Conservation (phyloP, 2,113 vertebrate genomes). For the Gallinago media region DNA sequence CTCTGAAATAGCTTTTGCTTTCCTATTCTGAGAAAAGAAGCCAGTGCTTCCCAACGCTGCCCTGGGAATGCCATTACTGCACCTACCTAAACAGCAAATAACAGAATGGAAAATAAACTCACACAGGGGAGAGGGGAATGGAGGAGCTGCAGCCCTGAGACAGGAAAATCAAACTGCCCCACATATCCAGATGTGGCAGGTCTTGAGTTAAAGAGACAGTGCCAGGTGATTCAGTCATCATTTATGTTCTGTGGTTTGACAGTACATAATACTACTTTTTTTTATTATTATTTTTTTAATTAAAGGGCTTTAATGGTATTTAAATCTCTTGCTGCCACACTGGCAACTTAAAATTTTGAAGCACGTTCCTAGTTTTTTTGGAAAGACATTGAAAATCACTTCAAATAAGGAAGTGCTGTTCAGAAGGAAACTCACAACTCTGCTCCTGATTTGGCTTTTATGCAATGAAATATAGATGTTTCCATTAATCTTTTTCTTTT, state of each 20-base stretch:
- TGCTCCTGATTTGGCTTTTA: conserved; percentile 1
- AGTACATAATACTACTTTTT: not conserved
- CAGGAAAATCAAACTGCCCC: not conserved
- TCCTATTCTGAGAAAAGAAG: not conserved
- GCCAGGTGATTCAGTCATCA: conserved; percentile 18
- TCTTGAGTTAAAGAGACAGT: not conserved
- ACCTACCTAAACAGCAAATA: conserved; percentile 34
- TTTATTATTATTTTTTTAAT: not conserved
- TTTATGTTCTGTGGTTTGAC: not conserved
- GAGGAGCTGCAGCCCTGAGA: not conserved
- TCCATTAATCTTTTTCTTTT: not conserved
- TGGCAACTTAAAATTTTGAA: not conserved
- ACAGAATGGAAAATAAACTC: conserved; percentile 25
- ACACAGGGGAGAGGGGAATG: not conserved
- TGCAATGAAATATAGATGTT: not conserved
- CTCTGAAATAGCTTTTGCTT: conserved; percentile 8
- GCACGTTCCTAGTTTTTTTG: not conserved
- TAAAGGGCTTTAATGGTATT: not conserved
- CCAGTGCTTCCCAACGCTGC: not conserved
- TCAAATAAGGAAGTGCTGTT: not conserved
- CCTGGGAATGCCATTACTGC: conserved; percentile 20
- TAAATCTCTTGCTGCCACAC: not conserved
- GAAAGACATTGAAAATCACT: not conserved
- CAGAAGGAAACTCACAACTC: not conserved
- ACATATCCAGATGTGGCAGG: not conserved